These are phyloP conservation scores for Plagodis pulveraria DNA, from an alignment of 2,888 invertebrate genomes.

Conservation along the genomic window DNA sequence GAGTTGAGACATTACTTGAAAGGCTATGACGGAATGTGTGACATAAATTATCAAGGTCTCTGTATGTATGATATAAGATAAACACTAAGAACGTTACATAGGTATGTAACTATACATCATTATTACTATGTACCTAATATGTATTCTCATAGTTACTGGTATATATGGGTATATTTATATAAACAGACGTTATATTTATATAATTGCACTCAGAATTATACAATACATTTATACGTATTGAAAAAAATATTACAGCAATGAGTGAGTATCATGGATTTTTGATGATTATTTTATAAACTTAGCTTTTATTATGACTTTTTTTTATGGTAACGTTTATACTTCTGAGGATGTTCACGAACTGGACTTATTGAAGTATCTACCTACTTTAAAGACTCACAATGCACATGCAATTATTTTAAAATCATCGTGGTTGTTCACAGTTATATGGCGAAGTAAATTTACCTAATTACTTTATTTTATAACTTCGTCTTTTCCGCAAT, in stretches of 20 bases:
- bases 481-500: constrained; percentile 13
- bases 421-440: constrained; percentile 8
- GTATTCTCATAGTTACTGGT: too few species aligned
- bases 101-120: too few species aligned
- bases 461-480: constrained; percentile 21
- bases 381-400: too few species aligned
- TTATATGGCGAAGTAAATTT: constrained; percentile 11
- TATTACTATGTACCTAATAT: too few species aligned
- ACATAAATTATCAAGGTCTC: constrained; percentile 22
- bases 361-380: background rate
- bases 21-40: constrained; percentile 29
- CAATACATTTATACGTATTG: too few species aligned
- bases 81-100: too few species aligned
- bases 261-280: background rate
- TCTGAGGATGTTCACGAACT: constrained; percentile 11
- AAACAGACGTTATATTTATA: too few species aligned
- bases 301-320: constrained; percentile 16
- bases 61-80: too few species aligned
- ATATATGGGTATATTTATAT: too few species aligned
- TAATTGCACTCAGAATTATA: too few species aligned
- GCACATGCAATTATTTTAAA: constrained; percentile 4
- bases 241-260: too few species aligned
- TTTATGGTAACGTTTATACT: background rate
- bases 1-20: constrained; percentile 28
- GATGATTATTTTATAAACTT: constrained; percentile 13